Conservation (phyloP, 2,888 invertebrate species). For the Coecobrya sp. region DNA sequence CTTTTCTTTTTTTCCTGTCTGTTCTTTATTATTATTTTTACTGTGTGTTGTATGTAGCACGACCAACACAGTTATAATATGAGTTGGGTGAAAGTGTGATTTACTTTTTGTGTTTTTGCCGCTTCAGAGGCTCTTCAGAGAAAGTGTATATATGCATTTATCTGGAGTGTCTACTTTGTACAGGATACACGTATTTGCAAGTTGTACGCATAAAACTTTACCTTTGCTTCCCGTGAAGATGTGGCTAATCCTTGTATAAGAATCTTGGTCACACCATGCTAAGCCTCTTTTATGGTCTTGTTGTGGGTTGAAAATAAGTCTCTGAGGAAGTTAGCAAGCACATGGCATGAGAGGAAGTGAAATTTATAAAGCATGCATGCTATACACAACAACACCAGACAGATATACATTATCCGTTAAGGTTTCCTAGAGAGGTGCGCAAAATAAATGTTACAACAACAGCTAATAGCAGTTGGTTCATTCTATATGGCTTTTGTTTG, state of each 20-base stretch:
- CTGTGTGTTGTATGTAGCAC: background rate
- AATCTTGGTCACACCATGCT: conserved; percentile 86
- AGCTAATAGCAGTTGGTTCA: conserved; percentile 43
- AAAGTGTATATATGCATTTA: background rate
- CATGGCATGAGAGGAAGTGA: conserved; percentile 61
- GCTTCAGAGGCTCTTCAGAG: conserved; percentile 1
- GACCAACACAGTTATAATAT: background rate
- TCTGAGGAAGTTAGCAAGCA: conserved; percentile 71
- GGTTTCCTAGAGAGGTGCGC: background rate
- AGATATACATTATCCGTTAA: background rate
- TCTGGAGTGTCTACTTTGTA: background rate
- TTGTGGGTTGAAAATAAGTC: conserved; percentile 80
- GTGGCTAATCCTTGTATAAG: conserved; percentile 83
- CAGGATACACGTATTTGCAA: background rate
- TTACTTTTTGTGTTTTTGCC: conserved; percentile 43
- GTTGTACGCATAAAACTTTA: conserved; percentile 21
- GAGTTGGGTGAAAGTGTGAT: conserved; percentile 51
- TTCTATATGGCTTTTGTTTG: conserved; percentile 69
- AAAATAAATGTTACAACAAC: background rate
- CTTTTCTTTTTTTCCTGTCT: background rate
- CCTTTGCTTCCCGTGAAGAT: conserved; percentile 52
- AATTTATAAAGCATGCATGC: conserved; percentile 1
- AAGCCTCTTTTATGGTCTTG: conserved; percentile 83
- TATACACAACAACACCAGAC: conserved; percentile 14
- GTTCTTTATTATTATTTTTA: conserved; percentile 17